phyloP scores from a whole-genome alignment of 2,888 invertebrate species.

The Deilephila elpenor region DNA sequence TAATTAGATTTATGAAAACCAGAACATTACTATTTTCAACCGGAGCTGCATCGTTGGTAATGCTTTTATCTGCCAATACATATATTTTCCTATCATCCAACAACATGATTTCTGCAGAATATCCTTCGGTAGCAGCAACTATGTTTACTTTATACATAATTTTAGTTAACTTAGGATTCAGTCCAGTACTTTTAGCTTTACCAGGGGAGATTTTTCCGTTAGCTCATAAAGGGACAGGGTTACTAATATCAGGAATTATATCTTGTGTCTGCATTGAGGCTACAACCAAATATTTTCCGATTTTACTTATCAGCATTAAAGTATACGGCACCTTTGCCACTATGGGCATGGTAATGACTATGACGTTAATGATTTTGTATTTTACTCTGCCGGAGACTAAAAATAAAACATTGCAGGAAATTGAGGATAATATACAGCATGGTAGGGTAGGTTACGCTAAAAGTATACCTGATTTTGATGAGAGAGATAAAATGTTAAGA shows the following conservation, averaged over 20 bases:
- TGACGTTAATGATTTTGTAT: slow-evolving; percentile 46
- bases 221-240: slow-evolving; percentile 47
- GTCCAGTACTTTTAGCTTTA: slow-evolving; percentile 49
- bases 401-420: slow-evolving; percentile 56
- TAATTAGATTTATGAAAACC: slow-evolving; percentile 44
- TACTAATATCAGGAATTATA: slow-evolving; percentile 43
- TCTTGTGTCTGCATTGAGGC: slow-evolving; percentile 37
- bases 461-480: slow-evolving; percentile 3
- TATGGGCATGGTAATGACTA: slow-evolving; percentile 40
- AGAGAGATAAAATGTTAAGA: slow-evolving; percentile 1
- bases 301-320: slow-evolving; percentile 50
- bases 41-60: slow-evolving; percentile 44
- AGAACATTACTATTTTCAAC: slow-evolving; percentile 52
- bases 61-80: slow-evolving; percentile 43
- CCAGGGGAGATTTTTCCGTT: slow-evolving; percentile 54
- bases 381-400: slow-evolving; percentile 58
- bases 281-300: slow-evolving; percentile 39
- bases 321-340: slow-evolving; percentile 53
- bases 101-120: slow-evolving; percentile 38
- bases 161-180: slow-evolving; percentile 50
- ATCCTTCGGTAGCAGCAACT: slow-evolving; percentile 43
- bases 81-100: slow-evolving; percentile 40
- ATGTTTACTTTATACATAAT: slow-evolving; percentile 49
- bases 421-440: slow-evolving; percentile 53
- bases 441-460: slow-evolving; percentile 26